phyloP scores from a whole-genome alignment of 1,140 invertebrate genomes.

The Watersipora subatra region DNA sequence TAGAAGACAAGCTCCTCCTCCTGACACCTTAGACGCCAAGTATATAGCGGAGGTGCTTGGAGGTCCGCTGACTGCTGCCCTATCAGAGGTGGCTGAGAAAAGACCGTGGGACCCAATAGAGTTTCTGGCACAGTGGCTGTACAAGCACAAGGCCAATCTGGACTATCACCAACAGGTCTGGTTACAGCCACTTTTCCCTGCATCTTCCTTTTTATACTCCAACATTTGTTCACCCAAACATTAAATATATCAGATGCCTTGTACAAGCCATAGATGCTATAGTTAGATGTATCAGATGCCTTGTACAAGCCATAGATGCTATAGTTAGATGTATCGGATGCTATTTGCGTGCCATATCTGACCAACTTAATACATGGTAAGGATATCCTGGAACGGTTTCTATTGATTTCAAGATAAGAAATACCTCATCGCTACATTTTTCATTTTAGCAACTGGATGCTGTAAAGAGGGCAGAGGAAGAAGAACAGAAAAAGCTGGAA shows the following conservation, averaged over 20 bases:
- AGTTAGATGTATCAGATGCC: background rate
- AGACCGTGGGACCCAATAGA: constrained; percentile 31
- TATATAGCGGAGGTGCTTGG: constrained; percentile 22
- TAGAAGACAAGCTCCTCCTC: constrained; percentile 13
- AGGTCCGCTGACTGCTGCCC: constrained; percentile 22
- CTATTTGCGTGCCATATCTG: background rate
- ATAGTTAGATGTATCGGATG: background rate
- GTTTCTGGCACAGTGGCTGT: constrained; percentile 27
- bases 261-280: background rate
- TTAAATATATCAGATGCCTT: background rate
- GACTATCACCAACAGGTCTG: constrained; percentile 17
- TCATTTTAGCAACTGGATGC: background rate
- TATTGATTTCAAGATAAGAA: background rate
- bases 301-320: background rate
- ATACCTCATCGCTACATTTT: background rate
- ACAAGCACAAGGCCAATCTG: constrained; percentile 21
- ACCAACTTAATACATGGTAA: no score
- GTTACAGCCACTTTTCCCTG: background rate
- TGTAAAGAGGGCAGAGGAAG: background rate
- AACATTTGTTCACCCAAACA: background rate
- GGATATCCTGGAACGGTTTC: no score
- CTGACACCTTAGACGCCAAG: constrained; percentile 20
- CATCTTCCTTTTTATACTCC: background rate
- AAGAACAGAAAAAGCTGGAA: background rate
- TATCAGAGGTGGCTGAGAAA: constrained; percentile 25